A percentile compares a stretch with the other conserved stretches of the same genome.
These are phyloP conservation scores for Ladona fulva DNA, from an alignment of 1,140 invertebrate species.

Conservation along the genomic window DNA sequence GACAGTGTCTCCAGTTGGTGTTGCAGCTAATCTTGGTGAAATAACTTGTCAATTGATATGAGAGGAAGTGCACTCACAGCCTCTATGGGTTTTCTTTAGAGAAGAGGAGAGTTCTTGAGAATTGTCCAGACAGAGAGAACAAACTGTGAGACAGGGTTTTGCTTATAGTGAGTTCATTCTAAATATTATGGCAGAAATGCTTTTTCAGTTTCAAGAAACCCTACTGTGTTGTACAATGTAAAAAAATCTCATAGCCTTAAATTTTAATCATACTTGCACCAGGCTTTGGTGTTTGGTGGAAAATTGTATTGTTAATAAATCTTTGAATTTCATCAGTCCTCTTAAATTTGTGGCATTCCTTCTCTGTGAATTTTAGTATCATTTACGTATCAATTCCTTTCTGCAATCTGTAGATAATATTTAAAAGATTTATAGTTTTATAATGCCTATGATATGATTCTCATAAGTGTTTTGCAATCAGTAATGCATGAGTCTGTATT, in stretches of 20 bases:
- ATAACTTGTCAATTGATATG: neutral
- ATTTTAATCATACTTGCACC: neutral
- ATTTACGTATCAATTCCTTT: too few species aligned
- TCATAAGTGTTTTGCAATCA: too few species aligned
- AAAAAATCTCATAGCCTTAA: slow-evolving; percentile 10
- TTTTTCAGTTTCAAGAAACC: neutral
- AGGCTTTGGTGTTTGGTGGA: slow-evolving; percentile 3
- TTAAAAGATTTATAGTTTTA: too few species aligned
- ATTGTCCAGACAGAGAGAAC: neutral
- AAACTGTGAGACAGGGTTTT: neutral
- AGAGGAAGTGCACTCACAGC: neutral
- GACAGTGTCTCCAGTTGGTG: neutral
- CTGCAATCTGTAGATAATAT: too few species aligned
- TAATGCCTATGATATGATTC: too few species aligned
- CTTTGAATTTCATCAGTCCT: neutral
- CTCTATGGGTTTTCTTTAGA: neutral
- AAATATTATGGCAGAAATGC: neutral
- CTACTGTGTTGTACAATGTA: slow-evolving; percentile 9
- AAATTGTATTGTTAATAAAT: slow-evolving; percentile 1
- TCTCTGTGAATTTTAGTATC: too few species aligned
- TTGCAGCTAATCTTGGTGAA: neutral
- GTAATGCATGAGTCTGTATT: too few species aligned
- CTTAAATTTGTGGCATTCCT: too few species aligned
- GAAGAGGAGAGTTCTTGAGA: neutral
- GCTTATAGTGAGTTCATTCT: neutral